Conservation (phyloP, 2,888 invertebrate species). For the Gnatocerus cornutus region DNA sequence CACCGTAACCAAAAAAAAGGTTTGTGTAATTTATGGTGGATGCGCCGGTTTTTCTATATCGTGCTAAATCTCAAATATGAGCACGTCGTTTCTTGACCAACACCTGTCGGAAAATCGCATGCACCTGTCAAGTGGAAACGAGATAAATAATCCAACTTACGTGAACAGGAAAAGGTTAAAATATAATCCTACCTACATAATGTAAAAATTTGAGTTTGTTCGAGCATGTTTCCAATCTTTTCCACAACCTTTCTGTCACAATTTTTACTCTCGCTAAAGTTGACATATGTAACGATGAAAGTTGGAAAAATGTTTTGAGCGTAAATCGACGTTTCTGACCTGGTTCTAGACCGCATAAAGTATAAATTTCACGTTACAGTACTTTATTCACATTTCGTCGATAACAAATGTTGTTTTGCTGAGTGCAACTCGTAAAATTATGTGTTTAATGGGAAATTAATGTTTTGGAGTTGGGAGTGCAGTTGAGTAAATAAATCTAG, state of each 20-base stretch:
- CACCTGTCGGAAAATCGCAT: background rate
- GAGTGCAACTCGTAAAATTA: slow-evolving; percentile 16
- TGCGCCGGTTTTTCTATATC: no score
- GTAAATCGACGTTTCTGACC: background rate
- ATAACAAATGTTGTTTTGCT: slow-evolving; percentile 23
- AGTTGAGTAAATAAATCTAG: slow-evolving; percentile 24
- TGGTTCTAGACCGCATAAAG: slow-evolving; percentile 1
- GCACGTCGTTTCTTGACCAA: background rate
- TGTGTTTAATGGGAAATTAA: slow-evolving; percentile 25
- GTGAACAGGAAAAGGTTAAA: background rate
- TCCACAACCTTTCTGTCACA: background rate
- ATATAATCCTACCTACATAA: no score
- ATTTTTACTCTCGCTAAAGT: background rate
- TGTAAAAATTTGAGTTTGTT: no score
- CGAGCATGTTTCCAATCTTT: no score
- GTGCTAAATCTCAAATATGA: no score
- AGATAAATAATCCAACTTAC: background rate
- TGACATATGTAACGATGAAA: slow-evolving; percentile 1
- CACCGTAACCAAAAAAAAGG: no score
- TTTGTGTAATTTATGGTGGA: no score
- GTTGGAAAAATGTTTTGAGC: slow-evolving; percentile 1
- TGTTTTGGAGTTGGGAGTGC: slow-evolving; percentile 23
- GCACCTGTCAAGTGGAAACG: background rate
- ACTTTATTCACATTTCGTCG: slow-evolving; percentile 2
- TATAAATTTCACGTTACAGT: slow-evolving; percentile 12